phyloP scores from a whole-genome alignment of 35 echinoderm and acorn worm genomes.

The Patiria miniata region DNA sequence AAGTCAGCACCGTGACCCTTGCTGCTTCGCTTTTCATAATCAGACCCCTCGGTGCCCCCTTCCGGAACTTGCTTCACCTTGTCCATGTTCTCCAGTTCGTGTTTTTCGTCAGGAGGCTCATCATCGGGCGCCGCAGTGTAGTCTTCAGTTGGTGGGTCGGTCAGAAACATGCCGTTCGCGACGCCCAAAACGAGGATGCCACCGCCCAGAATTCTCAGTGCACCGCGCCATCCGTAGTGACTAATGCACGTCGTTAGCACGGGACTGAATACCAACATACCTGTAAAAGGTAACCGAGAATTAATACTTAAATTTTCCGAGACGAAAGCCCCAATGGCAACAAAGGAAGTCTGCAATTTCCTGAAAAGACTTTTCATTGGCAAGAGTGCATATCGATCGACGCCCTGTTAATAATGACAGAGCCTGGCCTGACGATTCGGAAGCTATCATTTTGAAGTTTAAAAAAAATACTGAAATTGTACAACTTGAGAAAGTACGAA shows the following conservation, averaged over 20 bases:
- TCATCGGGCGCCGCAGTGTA: not conserved
- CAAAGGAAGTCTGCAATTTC: no score
- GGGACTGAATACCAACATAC: conserved; percentile 20
- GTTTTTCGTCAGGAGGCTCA: not conserved
- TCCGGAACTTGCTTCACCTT: not conserved
- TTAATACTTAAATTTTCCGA: no score
- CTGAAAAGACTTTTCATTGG: no score
- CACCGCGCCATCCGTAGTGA: not conserved
- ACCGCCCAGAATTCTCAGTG: not conserved
- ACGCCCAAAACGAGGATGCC: not conserved
- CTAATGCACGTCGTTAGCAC: not conserved
- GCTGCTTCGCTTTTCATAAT: not conserved
- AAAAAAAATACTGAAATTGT: no score
- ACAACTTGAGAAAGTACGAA: no score
- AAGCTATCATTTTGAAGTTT: no score
- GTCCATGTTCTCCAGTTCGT: not conserved
- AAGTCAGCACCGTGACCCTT: not conserved
- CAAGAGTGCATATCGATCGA: no score
- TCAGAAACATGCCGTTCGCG: not conserved
- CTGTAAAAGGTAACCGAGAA: not conserved
- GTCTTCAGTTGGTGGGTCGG: not conserved
- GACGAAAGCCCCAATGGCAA: no score
- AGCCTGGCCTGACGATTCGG: no score
- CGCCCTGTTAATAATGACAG: no score
- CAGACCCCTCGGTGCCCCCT: not conserved